Evolutionary conservation across 2,888 invertebrate species (phyloP).

Genomic region (Hoplodrina blanda): DNA sequence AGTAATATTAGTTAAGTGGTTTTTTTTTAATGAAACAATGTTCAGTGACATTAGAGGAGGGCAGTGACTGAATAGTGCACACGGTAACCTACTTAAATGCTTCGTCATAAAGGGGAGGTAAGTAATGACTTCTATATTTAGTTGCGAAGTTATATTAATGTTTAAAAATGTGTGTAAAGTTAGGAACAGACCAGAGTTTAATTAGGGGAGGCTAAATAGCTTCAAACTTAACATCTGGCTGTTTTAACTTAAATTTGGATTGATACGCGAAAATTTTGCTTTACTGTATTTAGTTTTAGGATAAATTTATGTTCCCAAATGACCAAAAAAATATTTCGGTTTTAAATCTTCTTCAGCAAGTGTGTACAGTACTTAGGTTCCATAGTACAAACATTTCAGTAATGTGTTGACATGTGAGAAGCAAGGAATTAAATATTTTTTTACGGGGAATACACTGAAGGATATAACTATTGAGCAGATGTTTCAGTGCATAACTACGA

Average conservation of each 20-base stretch:
- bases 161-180: constrained; percentile 26
- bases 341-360: too few relatives aligned
- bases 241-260: constrained; percentile 6
- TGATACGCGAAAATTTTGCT: background rate
- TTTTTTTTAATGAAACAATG: constrained; percentile 66
- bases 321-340: background rate
- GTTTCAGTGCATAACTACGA: background rate
- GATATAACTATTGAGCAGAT: background rate
- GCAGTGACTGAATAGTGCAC: constrained; percentile 80
- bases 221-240: constrained; percentile 5
- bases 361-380: too few relatives aligned
- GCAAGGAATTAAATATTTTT: background rate
- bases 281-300: too few relatives aligned
- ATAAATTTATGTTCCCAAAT: background rate
- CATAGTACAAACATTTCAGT: too few relatives aligned
- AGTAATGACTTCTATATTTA: constrained; percentile 77
- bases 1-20: constrained; percentile 51
- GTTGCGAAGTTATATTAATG: constrained; percentile 45
- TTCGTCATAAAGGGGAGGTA: constrained; percentile 80
- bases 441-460: background rate
- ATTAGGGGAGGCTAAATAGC: constrained; percentile 13
- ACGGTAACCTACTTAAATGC: constrained; percentile 83
- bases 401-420: background rate
- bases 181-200: constrained; percentile 26
- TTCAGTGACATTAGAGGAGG: constrained; percentile 73